Evolutionary conservation across 2,888 invertebrate species (phyloP).

Genomic region (Hesperia comma): DNA sequence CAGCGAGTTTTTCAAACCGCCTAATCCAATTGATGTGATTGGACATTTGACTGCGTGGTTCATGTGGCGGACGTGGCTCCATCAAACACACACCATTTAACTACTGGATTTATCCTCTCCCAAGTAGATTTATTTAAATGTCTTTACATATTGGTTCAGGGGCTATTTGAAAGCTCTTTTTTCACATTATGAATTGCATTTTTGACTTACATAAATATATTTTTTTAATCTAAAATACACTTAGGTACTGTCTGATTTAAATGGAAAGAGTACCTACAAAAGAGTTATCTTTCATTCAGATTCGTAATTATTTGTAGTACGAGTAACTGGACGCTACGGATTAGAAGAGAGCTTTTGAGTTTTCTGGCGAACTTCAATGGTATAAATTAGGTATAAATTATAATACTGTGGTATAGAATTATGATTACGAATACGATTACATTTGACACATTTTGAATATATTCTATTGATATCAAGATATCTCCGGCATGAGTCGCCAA

Average conservation of each 20-base stretch:
- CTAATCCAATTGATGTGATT: slow-evolving; percentile 34
- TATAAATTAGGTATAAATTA: too few species aligned
- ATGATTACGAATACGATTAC: too few species aligned
- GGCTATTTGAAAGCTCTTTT: not conserved
- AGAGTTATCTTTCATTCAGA: too few species aligned
- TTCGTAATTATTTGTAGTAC: too few species aligned
- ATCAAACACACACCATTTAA: slow-evolving; percentile 34
- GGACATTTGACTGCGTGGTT: slow-evolving; percentile 16
- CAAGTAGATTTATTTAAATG: slow-evolving; percentile 32
- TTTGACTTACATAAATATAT: not conserved
- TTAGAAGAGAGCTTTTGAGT: not conserved
- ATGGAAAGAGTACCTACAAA: too few species aligned
- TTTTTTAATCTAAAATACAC: not conserved
- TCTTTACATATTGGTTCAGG: slow-evolving; percentile 19
- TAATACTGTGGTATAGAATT: too few species aligned
- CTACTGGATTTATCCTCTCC: slow-evolving; percentile 25
- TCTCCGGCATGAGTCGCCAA: not conserved
- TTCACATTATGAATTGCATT: not conserved
- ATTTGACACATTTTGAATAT: not conserved
- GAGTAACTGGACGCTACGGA: too few species aligned
- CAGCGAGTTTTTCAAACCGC: slow-evolving; percentile 32
- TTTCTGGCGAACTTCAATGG: too few species aligned
- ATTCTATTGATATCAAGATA: not conserved
- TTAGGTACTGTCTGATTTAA: too few species aligned
- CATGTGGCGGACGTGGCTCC: slow-evolving; percentile 15